Conservation (phyloP, 2,888 invertebrate species). For the Eristalis intricaria region DNA sequence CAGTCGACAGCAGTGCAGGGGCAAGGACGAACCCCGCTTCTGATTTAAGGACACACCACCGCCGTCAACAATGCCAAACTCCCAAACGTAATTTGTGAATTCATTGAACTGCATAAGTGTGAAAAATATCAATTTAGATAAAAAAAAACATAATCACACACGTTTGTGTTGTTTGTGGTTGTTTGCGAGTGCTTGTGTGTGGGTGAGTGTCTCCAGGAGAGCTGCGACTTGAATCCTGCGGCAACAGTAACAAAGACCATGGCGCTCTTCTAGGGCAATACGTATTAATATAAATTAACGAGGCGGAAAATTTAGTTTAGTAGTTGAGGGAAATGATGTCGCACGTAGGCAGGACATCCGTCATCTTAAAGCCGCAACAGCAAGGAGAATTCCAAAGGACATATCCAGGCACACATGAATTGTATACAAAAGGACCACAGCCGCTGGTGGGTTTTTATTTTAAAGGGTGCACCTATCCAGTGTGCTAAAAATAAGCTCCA, state of each 20-base stretch:
- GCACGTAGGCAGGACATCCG: constrained; percentile 80
- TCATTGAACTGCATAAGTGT: constrained; percentile 82
- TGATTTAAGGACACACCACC: constrained; percentile 31
- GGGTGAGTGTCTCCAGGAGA: constrained; percentile 11
- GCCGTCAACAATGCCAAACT: constrained; percentile 76
- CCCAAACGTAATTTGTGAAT: constrained; percentile 81
- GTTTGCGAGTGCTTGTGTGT: constrained; percentile 17
- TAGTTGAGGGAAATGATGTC: constrained; percentile 75
- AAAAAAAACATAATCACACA: constrained; percentile 73
- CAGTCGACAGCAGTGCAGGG: not conserved
- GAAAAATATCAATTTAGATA: constrained; percentile 82
- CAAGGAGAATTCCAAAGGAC: constrained; percentile 54
- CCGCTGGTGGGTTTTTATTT: not conserved
- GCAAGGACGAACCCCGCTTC: constrained; percentile 39
- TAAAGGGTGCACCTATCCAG: not conserved
- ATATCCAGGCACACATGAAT: constrained; percentile 17
- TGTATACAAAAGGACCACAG: not conserved
- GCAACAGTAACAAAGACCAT: constrained; percentile 52
- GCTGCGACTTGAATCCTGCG: constrained; percentile 22
- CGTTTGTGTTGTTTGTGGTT: constrained; percentile 1
- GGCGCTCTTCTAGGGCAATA: constrained; percentile 74
- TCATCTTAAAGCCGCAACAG: constrained; percentile 65
- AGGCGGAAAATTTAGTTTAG: constrained; percentile 82
- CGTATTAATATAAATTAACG: constrained; percentile 82
- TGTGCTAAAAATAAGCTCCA: not conserved